Percentiles rank a stretch among this genome's conserved stretches.
Conservation (phyloP, 2,888 invertebrate genomes). For the Phanerotoma sp. region DNA sequence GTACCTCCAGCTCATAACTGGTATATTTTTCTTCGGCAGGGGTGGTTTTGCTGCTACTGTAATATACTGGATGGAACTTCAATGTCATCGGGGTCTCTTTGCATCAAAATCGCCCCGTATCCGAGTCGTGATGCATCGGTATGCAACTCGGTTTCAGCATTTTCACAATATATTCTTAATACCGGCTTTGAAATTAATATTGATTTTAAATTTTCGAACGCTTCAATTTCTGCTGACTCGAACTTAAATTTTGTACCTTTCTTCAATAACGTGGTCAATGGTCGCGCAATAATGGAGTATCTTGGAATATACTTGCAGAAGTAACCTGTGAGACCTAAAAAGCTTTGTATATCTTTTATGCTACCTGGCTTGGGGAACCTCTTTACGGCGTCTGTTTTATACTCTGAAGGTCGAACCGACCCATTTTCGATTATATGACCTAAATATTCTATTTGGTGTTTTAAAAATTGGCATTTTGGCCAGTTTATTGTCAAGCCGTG, state of each 20-base stretch:
- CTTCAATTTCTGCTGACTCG: slow-evolving; percentile 22
- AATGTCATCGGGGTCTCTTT: slow-evolving; percentile 15
- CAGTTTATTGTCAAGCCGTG: slow-evolving; percentile 27
- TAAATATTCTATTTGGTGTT: slow-evolving; percentile 25
- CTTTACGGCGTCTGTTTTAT: slow-evolving; percentile 15
- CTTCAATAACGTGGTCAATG: no score
- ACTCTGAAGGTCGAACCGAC: slow-evolving; percentile 10
- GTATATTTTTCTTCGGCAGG: slow-evolving; percentile 33
- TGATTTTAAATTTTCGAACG: slow-evolving; percentile 31
- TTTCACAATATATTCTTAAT: slow-evolving; percentile 23
- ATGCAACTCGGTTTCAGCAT: slow-evolving; percentile 17
- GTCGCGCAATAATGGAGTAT: no score
- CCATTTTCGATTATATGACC: slow-evolving; percentile 21
- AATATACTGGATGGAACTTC: slow-evolving; percentile 33
- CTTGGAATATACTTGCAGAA: no score
- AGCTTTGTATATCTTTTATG: slow-evolving; percentile 27
- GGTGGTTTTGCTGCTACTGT: slow-evolving; percentile 35
- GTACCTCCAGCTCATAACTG: slow-evolving; percentile 36
- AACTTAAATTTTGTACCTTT: slow-evolving; percentile 23
- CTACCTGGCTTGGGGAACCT: slow-evolving; percentile 29
- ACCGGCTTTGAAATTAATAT: slow-evolving; percentile 20
- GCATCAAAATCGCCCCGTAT: slow-evolving; percentile 9
- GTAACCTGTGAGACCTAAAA: slow-evolving; percentile 29
- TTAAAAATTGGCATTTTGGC: slow-evolving; percentile 27
- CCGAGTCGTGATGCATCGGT: slow-evolving; percentile 19